Percentiles rank a stretch among this genome's conserved stretches.
Evolutionary conservation across 2,888 invertebrate genomes (phyloP).

Genomic region (Catocala sponsa): DNA sequence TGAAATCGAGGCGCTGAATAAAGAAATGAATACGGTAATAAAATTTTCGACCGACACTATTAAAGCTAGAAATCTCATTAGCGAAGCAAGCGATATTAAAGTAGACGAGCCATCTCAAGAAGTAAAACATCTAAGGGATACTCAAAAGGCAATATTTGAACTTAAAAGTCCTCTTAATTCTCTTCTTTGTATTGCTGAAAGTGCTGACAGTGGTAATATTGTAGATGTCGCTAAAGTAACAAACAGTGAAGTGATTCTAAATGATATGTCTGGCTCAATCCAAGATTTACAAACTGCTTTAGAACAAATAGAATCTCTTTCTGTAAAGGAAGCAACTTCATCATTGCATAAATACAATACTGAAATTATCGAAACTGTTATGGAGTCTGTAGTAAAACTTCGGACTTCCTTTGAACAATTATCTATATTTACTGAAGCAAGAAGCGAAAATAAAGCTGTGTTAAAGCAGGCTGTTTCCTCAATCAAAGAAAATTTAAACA

Average conservation of each 20-base stretch:
- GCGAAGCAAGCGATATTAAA: slow-evolving; percentile 73
- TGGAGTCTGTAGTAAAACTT: slow-evolving; percentile 89
- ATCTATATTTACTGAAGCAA: slow-evolving; percentile 69
- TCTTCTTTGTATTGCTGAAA: slow-evolving; percentile 71
- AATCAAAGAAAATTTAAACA: slow-evolving; percentile 72
- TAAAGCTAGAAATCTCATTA: slow-evolving; percentile 75
- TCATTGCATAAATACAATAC: slow-evolving; percentile 82
- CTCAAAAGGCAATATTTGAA: slow-evolving; percentile 79
- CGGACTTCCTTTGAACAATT: slow-evolving; percentile 87
- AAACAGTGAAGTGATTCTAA: slow-evolving; percentile 73
- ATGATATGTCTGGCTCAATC: slow-evolving; percentile 81
- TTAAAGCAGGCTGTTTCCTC: slow-evolving; percentile 69
- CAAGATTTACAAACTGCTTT: slow-evolving; percentile 83
- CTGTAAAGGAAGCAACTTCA: slow-evolving; percentile 84
- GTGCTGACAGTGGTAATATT: slow-evolving; percentile 64
- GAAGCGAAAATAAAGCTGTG: slow-evolving; percentile 59
- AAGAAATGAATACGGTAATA: slow-evolving; percentile 83
- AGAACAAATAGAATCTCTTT: slow-evolving; percentile 82
- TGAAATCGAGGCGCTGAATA: slow-evolving; percentile 80
- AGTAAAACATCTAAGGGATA: slow-evolving; percentile 73
- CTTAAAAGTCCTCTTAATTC: slow-evolving; percentile 74
- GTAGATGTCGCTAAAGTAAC: slow-evolving; percentile 59
- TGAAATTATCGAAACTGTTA: slow-evolving; percentile 89
- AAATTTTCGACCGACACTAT: slow-evolving; percentile 87
- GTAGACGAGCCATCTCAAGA: slow-evolving; percentile 67